Evolutionary conservation across 92 coral and sea anemone species (phyloP), one percentile per base, ranked within the genome.

Genomic region (Umimayanthus kanabou): DNA sequence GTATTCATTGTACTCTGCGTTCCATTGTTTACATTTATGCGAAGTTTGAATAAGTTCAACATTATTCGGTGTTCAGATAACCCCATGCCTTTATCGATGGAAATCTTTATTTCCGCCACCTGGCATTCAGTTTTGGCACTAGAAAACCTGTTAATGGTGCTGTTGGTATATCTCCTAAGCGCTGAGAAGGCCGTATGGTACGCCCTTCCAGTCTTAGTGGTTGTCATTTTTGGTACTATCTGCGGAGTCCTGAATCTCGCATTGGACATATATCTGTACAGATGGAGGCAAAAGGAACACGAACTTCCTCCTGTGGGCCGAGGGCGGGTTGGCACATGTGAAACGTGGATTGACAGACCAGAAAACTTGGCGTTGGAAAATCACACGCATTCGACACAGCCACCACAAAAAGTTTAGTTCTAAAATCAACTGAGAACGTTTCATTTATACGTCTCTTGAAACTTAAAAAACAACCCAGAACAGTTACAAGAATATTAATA

Each of bases 1-100:
- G 87, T 83, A 1, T 83, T 83, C 42, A 83, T 83, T 26, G 77
- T 83, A 2, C 78, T 83, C 9, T 70, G 70, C 26, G 87, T 83
- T 30, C 87, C 87, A n/a, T 28, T 83, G 65, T 83, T 43, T 83
- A 83, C 87, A 28, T 83, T 83, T 29, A 83, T 83, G 87, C 77
- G 87, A 83, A 83, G 87, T 47, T 70, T 83, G 16, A 83, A 83
- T 28, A 83, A 83, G 29, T 83, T 83, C 53, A 71, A 83, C 42
- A 83, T 83, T 28, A 83, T 83, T 28, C 87, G 87, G 25, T 29
- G 78, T 25, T 69, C 87, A 26, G 78, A 71, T 16, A 83, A 28
- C 25, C 87, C 87, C 25, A 69, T 83, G 87, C 87, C 87, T 0
- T 53, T 83, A 2, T 49, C 78, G 1, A 71, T 83, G 78, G 87